These are phyloP conservation scores for Philaethria dido DNA, from an alignment of 2,888 invertebrate genomes.

Conservation along the genomic window DNA sequence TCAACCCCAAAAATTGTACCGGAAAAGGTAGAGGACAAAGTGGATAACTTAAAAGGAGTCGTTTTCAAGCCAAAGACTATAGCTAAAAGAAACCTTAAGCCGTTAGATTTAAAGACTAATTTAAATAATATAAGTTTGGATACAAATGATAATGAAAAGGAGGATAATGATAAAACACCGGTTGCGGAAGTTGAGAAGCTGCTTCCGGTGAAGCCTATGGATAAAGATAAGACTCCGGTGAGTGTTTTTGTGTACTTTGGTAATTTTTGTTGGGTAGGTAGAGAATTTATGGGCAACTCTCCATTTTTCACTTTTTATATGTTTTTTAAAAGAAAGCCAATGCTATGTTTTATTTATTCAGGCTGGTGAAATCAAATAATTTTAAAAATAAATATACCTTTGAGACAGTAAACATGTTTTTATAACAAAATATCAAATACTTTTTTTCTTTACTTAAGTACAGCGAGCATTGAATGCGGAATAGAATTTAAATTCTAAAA, in stretches of 20 bases:
- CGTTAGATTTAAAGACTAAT: conserved; percentile 81
- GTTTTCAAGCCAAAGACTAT: conserved; percentile 68
- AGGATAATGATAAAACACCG: conserved; percentile 66
- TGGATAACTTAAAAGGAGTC: conserved; percentile 47
- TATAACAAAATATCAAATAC: too few relatives aligned
- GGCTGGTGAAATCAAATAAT: too few relatives aligned
- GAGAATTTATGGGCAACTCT: too few relatives aligned
- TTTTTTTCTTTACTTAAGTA: too few relatives aligned
- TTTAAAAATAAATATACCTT: not conserved
- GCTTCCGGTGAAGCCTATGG: conserved; percentile 54
- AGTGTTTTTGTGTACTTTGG: conserved; percentile 49
- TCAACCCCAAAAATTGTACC: conserved; percentile 49
- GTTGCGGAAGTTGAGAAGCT: conserved; percentile 58
- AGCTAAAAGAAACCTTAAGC: conserved; percentile 78
- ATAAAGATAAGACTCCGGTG: conserved; percentile 75
- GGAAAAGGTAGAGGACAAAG: conserved; percentile 35
- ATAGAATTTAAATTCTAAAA: too few relatives aligned
- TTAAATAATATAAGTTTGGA: conserved; percentile 69
- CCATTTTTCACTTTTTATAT: too few relatives aligned
- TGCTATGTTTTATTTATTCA: not conserved
- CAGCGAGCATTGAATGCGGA: too few relatives aligned
- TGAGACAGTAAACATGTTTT: too few relatives aligned
- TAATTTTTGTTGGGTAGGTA: not conserved
- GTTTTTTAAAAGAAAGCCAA: too few relatives aligned
- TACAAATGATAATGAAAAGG: conserved; percentile 79